Base-by-base conservation (phyloP, 2,113 vertebrate genomes). In the Laticauda colubrina region DNA sequence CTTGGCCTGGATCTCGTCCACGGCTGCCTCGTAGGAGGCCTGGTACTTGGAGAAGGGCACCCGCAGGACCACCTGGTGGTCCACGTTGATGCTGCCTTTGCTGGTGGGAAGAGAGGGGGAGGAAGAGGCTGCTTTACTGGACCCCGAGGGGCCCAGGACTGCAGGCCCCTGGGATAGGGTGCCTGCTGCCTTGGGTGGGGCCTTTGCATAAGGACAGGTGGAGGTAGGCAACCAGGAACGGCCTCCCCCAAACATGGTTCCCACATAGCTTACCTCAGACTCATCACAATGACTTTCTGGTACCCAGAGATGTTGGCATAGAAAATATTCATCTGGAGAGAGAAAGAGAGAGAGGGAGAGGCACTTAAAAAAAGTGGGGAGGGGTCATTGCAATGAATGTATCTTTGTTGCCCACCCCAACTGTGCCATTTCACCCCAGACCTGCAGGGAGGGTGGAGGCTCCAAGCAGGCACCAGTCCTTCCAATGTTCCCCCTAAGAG, bases 301-400 rank as follows among this genome's bases (percentile, higher is more conserved):
- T 81, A 95, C 20, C 85, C 24, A 23, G 56, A 9, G 9, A 93
- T 0, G 12, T 0, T 6, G 2, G 0, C 0, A 34, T 94, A 95
- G n/a, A 94, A 15, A 1, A 21, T 5, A 2, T 9, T 0, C 95
- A 95, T 94, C 95, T 95, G 90, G 26, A 59, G 1, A 43, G 56
- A 56, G 39, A 21, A 6, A 48, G 10, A 61, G 55, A 6, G 8
- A 6, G 57, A 1, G 24, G 34, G 12, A 9, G 2, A 11, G 2
- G 45, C 48, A 56, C 20, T 64, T 20, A 14, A 6, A 20, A 24
- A 34, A 9, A 29, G 4, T 14, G 10, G 34, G 1, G 34, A 12
- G 54, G 4, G 3, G 12, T 7, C 43, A 6, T 12, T 2, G 14
- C 43, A 12, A 26, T 10, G 34, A 51, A 51, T 34, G 64, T 3